Base-by-base conservation (phyloP, 2,113 vertebrate genomes). In the Lasiurus cinereus region DNA sequence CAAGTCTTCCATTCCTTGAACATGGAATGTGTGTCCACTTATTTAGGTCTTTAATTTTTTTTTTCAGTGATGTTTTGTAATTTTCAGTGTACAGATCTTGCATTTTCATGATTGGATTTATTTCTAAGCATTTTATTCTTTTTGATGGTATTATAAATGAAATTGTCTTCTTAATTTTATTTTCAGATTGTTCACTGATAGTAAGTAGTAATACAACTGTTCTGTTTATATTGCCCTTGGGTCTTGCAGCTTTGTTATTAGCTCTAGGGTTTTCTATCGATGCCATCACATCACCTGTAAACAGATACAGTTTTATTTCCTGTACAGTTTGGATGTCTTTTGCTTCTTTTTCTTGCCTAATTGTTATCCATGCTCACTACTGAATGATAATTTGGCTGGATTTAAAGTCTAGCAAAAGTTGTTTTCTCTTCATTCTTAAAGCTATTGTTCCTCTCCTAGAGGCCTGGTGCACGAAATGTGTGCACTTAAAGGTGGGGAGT, bases 371-470 rank as follows among this genome's bases (percentile, higher is more conserved):
- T 16, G 16, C 39, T 83, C 5, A 83, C 31, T 78, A 31, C 56
- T 67, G 33, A 79, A 79, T 89, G 31, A 48, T 72, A 46, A 56
- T 74, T 83, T 66, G 21, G 1, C 29, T 76, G 54, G 36, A 39
- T 88, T 84, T 89, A 73, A 22, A 91, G 79, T 79, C 66, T 36
- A 84, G 73, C 39, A 8, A 43, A 88, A 59, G 39, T 89, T 73
- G 48, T 36, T 94, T 91, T 91, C 13, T 8, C 50, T 92, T 96
- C 10, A 31, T 84, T 78, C 29, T 80, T 52, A 39, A 85, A n/a
- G 21, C 11, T 77, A 50, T 31, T 9, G 1, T 64, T 79, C 73
- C 46, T 62, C 31, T 66, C 39, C 39, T 39, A 39, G 39, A 39
- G 39, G 39, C 39, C 39, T 5, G 5, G 39, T 39, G 39, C 39